phyloP scores from a whole-genome alignment of 2,888 invertebrate species.

The Lycophotia porphyrea region DNA sequence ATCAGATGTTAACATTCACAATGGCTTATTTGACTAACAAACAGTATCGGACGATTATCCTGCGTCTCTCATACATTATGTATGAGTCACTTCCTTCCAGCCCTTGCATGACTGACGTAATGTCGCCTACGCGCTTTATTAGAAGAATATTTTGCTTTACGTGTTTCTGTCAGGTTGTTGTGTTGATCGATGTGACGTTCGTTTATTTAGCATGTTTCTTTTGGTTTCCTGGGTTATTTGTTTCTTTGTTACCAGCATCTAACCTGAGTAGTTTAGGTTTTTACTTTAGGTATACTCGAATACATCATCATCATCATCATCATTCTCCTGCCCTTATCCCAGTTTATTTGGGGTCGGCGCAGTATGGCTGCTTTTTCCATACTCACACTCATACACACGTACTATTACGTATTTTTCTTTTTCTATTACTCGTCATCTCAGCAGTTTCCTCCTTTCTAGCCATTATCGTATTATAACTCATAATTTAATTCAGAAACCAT shows the following conservation, averaged over 20 bases:
- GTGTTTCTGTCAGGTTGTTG: slow-evolving; percentile 30
- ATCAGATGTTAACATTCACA: slow-evolving; percentile 81
- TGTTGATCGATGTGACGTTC: slow-evolving; percentile 8
- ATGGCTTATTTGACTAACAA: slow-evolving; percentile 89
- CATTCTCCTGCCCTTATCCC: too few relatives aligned
- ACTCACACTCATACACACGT: too few relatives aligned
- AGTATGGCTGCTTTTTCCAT: too few relatives aligned
- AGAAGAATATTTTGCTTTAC: slow-evolving; percentile 38
- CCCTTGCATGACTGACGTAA: slow-evolving; percentile 67
- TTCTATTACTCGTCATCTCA: too few relatives aligned
- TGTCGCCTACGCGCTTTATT: slow-evolving; percentile 68
- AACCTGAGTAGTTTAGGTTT: too few relatives aligned
- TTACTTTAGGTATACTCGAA: too few relatives aligned
- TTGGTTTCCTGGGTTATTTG: too few relatives aligned
- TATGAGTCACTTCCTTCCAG: slow-evolving; percentile 84
- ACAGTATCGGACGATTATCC: slow-evolving; percentile 86
- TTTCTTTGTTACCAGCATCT: not conserved
- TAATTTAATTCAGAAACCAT: not conserved
- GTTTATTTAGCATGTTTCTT: slow-evolving; percentile 7
- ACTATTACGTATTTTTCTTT: too few relatives aligned
- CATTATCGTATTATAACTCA: not conserved
- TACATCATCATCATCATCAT: too few relatives aligned
- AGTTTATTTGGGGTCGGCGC: too few relatives aligned
- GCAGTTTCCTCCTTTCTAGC: too few relatives aligned
- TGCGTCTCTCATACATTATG: slow-evolving; percentile 80